Percentiles rank a stretch among this genome's conserved stretches.
Evolutionary conservation across 2,888 invertebrate species (phyloP).

Genomic region (Drosophila vallismaia): DNA sequence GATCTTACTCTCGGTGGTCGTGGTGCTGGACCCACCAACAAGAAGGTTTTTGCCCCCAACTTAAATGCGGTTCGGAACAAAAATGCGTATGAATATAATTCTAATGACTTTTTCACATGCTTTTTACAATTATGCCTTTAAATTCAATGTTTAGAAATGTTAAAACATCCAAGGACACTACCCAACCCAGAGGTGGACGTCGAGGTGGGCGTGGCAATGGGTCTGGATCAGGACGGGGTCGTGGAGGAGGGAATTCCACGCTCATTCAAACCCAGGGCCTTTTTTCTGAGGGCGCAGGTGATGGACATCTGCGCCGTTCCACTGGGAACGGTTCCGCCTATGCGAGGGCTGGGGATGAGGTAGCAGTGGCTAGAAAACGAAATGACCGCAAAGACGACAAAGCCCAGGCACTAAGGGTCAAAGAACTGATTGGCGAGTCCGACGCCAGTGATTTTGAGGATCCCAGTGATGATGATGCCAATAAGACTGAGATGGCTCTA

Average conservation of each 20-base stretch:
- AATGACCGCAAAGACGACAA: slow-evolving; percentile 79
- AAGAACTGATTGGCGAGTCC: slow-evolving; percentile 71
- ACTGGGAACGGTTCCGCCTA: slow-evolving; percentile 62
- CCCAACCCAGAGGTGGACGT: slow-evolving; percentile 62
- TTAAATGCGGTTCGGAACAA: slow-evolving; percentile 87
- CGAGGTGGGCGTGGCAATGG: slow-evolving; percentile 66
- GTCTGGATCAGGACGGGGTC: slow-evolving; percentile 60
- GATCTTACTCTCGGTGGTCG: slow-evolving; percentile 86
- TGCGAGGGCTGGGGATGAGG: slow-evolving; percentile 70
- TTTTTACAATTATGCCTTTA: neutral
- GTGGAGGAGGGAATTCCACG: slow-evolving; percentile 69
- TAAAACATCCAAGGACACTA: slow-evolving; percentile 82
- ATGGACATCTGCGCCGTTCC: slow-evolving; percentile 67
- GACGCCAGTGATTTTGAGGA: slow-evolving; percentile 73
- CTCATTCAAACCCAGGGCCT: slow-evolving; percentile 83
- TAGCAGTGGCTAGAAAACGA: slow-evolving; percentile 67
- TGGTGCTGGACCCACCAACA: slow-evolving; percentile 81
- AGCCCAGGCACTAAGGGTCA: slow-evolving; percentile 67
- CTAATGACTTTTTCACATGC: neutral
- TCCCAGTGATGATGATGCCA: slow-evolving; percentile 65
- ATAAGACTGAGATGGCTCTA: slow-evolving; percentile 78
- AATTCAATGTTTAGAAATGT: slow-evolving; percentile 73
- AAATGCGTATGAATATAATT: slow-evolving; percentile 83
- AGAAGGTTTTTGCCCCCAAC: slow-evolving; percentile 87
- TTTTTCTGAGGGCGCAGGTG: slow-evolving; percentile 83